A percentile compares a stretch with the other conserved stretches of the same genome.
Evolutionary conservation across 1,140 invertebrate genomes (phyloP).

Genomic region (Orius insidiosus): DNA sequence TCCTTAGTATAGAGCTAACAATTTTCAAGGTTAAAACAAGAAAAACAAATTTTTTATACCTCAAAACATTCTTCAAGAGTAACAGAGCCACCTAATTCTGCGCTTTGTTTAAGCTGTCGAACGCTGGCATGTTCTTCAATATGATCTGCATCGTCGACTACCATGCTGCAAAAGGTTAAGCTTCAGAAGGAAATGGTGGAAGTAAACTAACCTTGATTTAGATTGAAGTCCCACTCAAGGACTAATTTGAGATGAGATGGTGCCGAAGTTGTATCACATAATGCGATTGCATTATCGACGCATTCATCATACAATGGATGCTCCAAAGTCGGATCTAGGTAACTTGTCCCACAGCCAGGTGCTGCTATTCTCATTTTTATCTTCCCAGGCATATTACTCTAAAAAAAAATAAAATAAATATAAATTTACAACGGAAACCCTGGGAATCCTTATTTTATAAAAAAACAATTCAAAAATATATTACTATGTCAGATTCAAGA

Average conservation of each 20-base stretch:
- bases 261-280: constrained; percentile 47
- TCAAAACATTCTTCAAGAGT: constrained; percentile 85
- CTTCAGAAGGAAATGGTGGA: not conserved
- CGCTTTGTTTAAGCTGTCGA: constrained; percentile 37
- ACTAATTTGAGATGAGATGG: constrained; percentile 75
- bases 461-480: not conserved
- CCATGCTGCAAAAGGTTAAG: constrained; percentile 24
- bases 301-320: constrained; percentile 83
- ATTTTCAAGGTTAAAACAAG: not conserved
- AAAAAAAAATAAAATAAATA: constrained; percentile 25
- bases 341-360: constrained; percentile 23
- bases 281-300: constrained; percentile 69
- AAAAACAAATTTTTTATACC: constrained; percentile 23
- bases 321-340: constrained; percentile 58
- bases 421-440: too few relatives aligned
- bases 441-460: too few relatives aligned
- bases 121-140: constrained; percentile 67
- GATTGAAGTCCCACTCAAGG: constrained; percentile 64
- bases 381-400: constrained; percentile 33
- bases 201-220: constrained; percentile 27
- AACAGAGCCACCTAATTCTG: constrained; percentile 41
- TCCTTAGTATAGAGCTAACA: constrained; percentile 66
- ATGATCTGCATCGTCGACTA: constrained; percentile 46
- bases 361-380: constrained; percentile 19
- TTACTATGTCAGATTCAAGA: constrained; percentile 13